Evolutionary conservation across 2,113 vertebrate genomes (phyloP).

Genomic region (Catharus fuscescens): DNA sequence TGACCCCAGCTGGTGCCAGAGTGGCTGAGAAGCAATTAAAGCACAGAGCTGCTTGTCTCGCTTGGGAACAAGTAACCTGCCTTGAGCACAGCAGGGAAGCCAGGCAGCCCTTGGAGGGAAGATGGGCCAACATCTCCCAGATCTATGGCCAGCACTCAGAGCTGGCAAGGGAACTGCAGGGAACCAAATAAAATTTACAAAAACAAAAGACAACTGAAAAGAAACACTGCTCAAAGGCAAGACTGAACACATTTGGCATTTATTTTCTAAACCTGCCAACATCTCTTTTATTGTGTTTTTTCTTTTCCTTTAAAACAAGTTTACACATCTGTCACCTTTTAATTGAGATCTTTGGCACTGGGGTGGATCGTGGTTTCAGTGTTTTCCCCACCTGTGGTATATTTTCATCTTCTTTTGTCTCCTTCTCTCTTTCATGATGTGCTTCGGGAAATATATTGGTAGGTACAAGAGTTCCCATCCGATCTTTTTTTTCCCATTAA

Average conservation of each 20-base stretch:
- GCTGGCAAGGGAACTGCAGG: neutral
- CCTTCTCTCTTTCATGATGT: neutral
- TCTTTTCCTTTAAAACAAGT: slow-evolving; percentile 6
- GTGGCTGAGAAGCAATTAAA: slow-evolving; percentile 40
- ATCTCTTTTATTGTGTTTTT: neutral
- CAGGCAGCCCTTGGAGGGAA: neutral
- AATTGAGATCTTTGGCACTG: neutral
- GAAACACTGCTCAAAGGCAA: slow-evolving; percentile 34
- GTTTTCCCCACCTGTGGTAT: neutral
- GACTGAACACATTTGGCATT: neutral
- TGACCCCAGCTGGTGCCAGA: slow-evolving; percentile 54
- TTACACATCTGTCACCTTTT: neutral
- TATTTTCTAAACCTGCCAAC: slow-evolving; percentile 16
- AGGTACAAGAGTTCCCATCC: neutral
- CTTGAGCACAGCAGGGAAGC: neutral
- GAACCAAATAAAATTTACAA: slow-evolving; percentile 9
- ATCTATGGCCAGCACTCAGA: neutral
- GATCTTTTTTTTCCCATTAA: neutral
- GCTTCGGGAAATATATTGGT: neutral
- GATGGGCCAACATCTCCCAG: slow-evolving; percentile 12
- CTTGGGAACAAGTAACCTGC: slow-evolving; percentile 32
- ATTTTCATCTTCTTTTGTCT: neutral
- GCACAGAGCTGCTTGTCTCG: neutral
- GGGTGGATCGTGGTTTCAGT: neutral
- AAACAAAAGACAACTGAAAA: slow-evolving; percentile 14